A percentile compares a stretch with the other conserved stretches of the same genome.
These are phyloP conservation scores for Candoia aspera DNA, from an alignment of 2,113 vertebrate species.

Conservation along the genomic window DNA sequence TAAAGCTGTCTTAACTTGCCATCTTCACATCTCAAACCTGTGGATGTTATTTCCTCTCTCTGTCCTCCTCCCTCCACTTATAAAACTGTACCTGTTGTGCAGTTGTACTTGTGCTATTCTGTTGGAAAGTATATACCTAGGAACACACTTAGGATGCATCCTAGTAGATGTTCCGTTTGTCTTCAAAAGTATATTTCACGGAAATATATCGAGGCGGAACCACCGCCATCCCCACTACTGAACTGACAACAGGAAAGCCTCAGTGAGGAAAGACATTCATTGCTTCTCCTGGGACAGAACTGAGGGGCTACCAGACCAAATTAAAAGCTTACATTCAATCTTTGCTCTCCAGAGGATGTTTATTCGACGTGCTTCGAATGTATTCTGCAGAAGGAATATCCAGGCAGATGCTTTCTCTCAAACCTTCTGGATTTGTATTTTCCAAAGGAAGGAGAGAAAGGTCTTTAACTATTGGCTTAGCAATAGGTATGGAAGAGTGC, in stretches of 20 bases:
- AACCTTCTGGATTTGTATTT: conserved; percentile 1
- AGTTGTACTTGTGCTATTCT: neutral
- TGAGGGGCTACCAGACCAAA: neutral
- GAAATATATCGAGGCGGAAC: neutral
- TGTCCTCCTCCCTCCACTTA: neutral
- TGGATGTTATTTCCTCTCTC: neutral
- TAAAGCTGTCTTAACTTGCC: neutral
- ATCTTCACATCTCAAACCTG: neutral
- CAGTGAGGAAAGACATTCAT: neutral
- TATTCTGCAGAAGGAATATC: neutral
- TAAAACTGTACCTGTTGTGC: neutral
- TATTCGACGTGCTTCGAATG: neutral
- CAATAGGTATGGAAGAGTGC: too few species aligned
- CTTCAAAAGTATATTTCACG: neutral
- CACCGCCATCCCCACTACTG: neutral
- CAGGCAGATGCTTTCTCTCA: neutral
- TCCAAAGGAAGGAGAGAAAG: neutral
- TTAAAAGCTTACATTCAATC: neutral
- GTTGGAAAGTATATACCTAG: neutral
- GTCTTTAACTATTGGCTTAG: neutral
- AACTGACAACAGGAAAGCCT: neutral
- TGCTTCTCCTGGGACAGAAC: neutral
- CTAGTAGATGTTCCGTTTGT: neutral
- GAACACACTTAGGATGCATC: neutral
- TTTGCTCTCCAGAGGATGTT: neutral